Evolutionary conservation across 1,140 invertebrate genomes (phyloP), one percentile per base, ranked within the genome.

Genomic region (Tetramorium alpestre): DNA sequence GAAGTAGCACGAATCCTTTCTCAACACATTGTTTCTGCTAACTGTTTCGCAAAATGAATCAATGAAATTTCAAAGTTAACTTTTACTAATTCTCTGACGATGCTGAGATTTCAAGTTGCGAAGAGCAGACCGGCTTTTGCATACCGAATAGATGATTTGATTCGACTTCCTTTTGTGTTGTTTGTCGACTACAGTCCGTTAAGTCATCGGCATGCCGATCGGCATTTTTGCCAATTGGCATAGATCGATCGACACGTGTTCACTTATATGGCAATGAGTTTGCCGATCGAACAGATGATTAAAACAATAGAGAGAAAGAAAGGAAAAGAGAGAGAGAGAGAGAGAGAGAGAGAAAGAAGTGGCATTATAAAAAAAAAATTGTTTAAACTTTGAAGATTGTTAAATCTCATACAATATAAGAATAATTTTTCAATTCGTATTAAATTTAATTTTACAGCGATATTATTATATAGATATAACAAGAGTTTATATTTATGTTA

Each of bases 181-280:
- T 28, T 70, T 65, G 67, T 81, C 64, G 28, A 51, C 11, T 58
- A n/a, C 3, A 65, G 64, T 54, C 5, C 47, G 16, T 70, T 54
- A 81, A 56, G 6, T 6, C 47, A 47, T 67, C 25, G 60, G 44
- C 16, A 58, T 67, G 47, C 56, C 47, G 16, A 80, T 80, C n/a
- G 28, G 33, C 64, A 56, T 25, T 81, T 69, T 81, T 81, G 47
- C 47, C 64, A 69, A 81, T 51, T 69, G 77, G 64, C 77, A 69
- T 56, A 69, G n/a, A 56, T 81, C 47, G 62, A 81, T 54, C 64
- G 22, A 38, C 64, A 80, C 62, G 47, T 70, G 77, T 41, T 22
- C 47, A 70, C 28, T 54, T 70, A 81, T 47, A 47, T 33, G 76
- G 44, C 76, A 70, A 70, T 54, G 33, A 54, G 47, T 25, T 54